Percentiles rank a stretch among this genome's conserved stretches.
Conservation (phyloP, 2,888 invertebrate species). For the Drosophila peninsularis region DNA sequence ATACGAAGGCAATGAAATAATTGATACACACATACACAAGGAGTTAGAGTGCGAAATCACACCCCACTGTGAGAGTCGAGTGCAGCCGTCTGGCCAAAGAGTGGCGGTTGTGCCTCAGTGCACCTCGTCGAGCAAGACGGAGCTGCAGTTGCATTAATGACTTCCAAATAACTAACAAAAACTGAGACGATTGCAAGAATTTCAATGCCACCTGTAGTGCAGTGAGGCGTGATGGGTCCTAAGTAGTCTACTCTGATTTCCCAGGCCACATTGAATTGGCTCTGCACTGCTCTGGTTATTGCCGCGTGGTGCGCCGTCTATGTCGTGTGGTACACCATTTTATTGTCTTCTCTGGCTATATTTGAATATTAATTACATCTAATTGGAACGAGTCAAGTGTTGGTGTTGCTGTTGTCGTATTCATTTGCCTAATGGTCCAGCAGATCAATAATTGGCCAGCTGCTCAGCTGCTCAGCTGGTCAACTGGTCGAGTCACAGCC, state of each 20-base stretch:
- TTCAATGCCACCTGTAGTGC: conserved; percentile 69
- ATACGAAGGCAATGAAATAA: conserved; percentile 41
- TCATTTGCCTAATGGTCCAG: conserved; percentile 72
- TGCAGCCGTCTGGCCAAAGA: conserved; percentile 57
- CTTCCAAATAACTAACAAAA: conserved; percentile 40
- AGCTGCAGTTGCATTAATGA: conserved; percentile 36
- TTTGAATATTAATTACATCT: conserved; percentile 68
- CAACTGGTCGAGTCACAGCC: conserved; percentile 24
- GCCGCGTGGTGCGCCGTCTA: neutral
- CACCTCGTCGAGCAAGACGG: conserved; percentile 26
- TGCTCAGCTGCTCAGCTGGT: conserved; percentile 18
- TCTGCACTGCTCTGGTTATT: conserved; percentile 4
- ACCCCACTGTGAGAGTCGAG: conserved; percentile 29
- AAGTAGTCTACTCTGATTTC: conserved; percentile 42
- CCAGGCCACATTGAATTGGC: conserved; percentile 10
- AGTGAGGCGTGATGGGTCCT: conserved; percentile 57
- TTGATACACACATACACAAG: conserved; percentile 33
- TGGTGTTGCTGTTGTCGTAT: conserved; percentile 42
- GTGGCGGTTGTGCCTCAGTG: conserved; percentile 54
- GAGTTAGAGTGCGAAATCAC: conserved; percentile 24
- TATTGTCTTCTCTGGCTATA: conserved; percentile 53
- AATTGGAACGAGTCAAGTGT: conserved; percentile 52
- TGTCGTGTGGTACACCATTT: conserved; percentile 37
- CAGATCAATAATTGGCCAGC: conserved; percentile 26
- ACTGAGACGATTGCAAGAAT: conserved; percentile 48